Percentiles rank a stretch among this genome's conserved stretches.
phyloP scores from a whole-genome alignment of 2,113 vertebrate genomes.

The Mesitornis unicolor region DNA sequence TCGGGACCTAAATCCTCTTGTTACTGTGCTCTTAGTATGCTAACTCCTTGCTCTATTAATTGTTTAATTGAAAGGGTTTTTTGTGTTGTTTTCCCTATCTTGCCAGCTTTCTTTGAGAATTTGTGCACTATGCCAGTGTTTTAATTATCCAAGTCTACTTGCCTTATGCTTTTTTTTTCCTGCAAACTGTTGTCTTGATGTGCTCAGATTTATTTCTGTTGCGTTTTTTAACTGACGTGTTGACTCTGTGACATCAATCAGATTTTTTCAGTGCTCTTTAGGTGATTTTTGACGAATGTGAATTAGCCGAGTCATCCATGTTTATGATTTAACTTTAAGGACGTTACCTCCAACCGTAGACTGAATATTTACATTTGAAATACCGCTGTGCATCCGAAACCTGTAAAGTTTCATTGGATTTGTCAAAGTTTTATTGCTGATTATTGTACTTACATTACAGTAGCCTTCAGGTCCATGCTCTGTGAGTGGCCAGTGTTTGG shows the following conservation, averaged over 20 bases:
- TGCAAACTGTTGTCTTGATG: neutral
- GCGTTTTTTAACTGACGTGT: neutral
- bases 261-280: neutral
- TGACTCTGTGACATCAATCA: neutral
- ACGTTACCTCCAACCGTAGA: rapidly evolving
- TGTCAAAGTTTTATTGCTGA: neutral
- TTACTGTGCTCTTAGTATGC: neutral
- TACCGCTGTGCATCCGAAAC: neutral
- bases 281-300: neutral
- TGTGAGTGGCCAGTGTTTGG: neutral
- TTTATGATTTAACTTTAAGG: neutral
- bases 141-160: neutral
- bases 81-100: neutral
- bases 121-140: neutral
- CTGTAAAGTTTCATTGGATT: neutral
- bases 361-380: neutral
- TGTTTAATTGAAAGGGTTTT: neutral
- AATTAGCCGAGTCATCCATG: neutral
- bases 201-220: neutral
- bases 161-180: neutral
- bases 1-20: neutral
- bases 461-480: neutral
- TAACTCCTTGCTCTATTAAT: neutral
- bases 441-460: neutral
- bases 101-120: neutral